Conservation (phyloP, 2,797 vertebrate genomes). For the Scleropages formosus region DNA sequence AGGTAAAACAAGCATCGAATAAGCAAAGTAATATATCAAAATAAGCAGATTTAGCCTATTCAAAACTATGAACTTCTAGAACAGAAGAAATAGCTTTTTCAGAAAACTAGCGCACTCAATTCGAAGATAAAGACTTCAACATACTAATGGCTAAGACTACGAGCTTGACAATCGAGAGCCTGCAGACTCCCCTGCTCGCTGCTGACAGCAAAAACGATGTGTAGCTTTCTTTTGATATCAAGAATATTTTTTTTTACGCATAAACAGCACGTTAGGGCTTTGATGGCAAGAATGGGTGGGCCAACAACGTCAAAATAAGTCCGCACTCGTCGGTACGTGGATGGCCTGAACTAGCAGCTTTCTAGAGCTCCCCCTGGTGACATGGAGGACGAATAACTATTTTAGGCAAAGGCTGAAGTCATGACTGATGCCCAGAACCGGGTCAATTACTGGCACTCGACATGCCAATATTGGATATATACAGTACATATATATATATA, state of each 20-base stretch:
- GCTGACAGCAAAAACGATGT: background rate
- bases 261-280: background rate
- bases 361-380: slow-evolving; percentile 12
- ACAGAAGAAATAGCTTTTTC: background rate
- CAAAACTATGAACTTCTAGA: background rate
- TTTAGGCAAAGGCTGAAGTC: background rate
- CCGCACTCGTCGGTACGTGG: background rate
- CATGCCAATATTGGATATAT: slow-evolving; percentile 5
- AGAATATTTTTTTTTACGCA: slow-evolving; percentile 3
- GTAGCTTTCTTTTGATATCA: background rate
- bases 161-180: background rate
- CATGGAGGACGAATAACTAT: background rate
- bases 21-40: background rate
- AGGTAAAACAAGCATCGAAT: background rate
- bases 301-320: background rate
- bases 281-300: background rate
- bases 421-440: background rate
- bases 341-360: slow-evolving; percentile 18
- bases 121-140: background rate
- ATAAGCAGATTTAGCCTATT: background rate
- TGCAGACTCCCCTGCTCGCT: background rate
- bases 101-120: background rate
- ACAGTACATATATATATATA: background rate
- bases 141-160: background rate
- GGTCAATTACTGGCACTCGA: background rate